Conservation (phyloP, 1,140 invertebrate species). For the Eumeta japonica region DNA sequence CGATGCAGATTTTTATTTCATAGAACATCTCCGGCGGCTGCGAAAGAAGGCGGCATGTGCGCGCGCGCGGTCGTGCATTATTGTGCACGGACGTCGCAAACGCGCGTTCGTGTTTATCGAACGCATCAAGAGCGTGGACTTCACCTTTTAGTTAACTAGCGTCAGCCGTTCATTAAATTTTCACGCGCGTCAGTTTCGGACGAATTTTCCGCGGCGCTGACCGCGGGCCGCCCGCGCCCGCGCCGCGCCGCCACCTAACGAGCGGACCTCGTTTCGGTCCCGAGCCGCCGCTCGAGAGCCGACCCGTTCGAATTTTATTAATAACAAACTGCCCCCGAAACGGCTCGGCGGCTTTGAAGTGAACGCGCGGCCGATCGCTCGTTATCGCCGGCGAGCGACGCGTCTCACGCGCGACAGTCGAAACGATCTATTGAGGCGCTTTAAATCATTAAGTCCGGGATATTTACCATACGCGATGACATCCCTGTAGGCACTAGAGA, state of each 20-base stretch:
- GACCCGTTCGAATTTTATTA: constrained; percentile 44
- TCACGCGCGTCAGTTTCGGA: constrained; percentile 56
- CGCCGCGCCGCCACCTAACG: constrained; percentile 10
- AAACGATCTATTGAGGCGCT: no score
- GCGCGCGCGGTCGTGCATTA: constrained; percentile 13
- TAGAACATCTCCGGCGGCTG: no score
- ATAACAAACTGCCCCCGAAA: constrained; percentile 55
- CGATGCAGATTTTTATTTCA: no score
- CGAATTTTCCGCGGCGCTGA: constrained; percentile 55
- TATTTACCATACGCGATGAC: no score
- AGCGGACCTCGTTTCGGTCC: no score
- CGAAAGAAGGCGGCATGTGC: constrained; percentile 6
- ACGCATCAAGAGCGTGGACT: constrained; percentile 58
- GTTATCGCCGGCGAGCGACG: no score
- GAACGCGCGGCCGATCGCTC: constrained; percentile 40
- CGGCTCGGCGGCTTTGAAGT: constrained; percentile 47
- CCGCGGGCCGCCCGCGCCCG: constrained; percentile 25
- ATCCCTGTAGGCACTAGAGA: no score
- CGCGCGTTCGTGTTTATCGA: constrained; percentile 56
- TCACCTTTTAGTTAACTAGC: constrained; percentile 59
- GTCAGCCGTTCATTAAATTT: constrained; percentile 58
- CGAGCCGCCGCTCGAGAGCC: constrained; percentile 10
- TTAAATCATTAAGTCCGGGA: no score
- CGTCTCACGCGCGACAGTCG: no score
- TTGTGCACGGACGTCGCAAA: not conserved